These are phyloP conservation scores for Anoplolepis gracilipes DNA, from an alignment of 1,140 invertebrate genomes.

Conservation along the genomic window DNA sequence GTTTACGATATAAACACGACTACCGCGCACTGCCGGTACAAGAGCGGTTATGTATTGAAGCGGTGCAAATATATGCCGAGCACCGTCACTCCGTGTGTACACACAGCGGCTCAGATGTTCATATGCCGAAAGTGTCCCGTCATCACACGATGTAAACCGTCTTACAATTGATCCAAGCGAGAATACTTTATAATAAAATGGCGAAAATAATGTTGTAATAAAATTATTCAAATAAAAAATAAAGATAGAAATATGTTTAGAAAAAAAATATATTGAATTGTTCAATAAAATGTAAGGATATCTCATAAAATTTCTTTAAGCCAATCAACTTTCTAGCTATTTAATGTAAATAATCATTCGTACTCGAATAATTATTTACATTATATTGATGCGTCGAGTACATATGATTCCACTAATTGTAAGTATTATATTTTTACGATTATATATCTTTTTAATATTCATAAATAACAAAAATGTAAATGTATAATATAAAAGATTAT, in stretches of 20 bases:
- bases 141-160: constrained; percentile 55
- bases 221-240: not conserved
- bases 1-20: constrained; percentile 73
- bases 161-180: constrained; percentile 49
- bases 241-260: no score
- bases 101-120: constrained; percentile 55
- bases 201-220: constrained; percentile 3
- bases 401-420: not conserved
- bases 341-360: no score
- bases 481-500: no score
- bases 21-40: constrained; percentile 56
- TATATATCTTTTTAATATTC: no score
- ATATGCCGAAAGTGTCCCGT: constrained; percentile 61
- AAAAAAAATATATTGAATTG: no score
- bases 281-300: not conserved
- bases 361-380: not conserved
- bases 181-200: no score
- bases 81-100: constrained; percentile 56
- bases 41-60: constrained; percentile 60
- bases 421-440: not conserved
- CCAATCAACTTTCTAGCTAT: not conserved
- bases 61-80: constrained; percentile 68
- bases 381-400: not conserved
- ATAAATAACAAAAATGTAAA: no score
- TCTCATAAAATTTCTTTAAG: not conserved